Evolutionary conservation across 2,797 vertebrate genomes (phyloP).

Genomic region (Xyrichtys novacula): DNA sequence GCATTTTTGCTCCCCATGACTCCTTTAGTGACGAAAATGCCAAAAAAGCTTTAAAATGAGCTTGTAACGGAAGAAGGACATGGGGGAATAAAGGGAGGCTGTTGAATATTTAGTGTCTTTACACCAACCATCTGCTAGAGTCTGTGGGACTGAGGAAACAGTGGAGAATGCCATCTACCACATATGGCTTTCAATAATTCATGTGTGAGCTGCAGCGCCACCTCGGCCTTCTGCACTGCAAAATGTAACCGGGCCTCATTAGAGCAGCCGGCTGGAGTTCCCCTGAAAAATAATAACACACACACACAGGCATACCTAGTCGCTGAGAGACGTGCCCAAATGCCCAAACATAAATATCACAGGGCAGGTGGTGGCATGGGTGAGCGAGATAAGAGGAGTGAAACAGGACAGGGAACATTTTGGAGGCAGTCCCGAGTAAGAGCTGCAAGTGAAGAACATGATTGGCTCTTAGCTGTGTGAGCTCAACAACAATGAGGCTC

Average conservation of each 20-base stretch:
- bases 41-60: constrained; percentile 21
- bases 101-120: constrained; percentile 79
- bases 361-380: constrained; percentile 50
- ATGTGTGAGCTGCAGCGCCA: constrained; percentile 70
- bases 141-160: constrained; percentile 66
- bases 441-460: constrained; percentile 10
- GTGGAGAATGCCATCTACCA: constrained; percentile 72
- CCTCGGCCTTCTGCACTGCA: constrained; percentile 71
- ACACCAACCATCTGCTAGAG: constrained; percentile 79
- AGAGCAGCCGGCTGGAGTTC: constrained; percentile 67
- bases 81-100: constrained; percentile 32
- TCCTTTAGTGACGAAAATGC: constrained; percentile 7
- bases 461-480: constrained; percentile 18
- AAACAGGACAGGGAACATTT: constrained; percentile 40
- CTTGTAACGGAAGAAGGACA: constrained; percentile 39
- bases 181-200: constrained; percentile 84
- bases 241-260: constrained; percentile 75
- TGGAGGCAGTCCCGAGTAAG: constrained; percentile 34
- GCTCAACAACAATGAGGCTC: not conserved
- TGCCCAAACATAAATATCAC: constrained; percentile 43
- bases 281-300: constrained; percentile 51
- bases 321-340: constrained; percentile 32
- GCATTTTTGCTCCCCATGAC: constrained; percentile 32
- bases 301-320: constrained; percentile 8
- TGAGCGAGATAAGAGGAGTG: constrained; percentile 19